Conservation (phyloP, 1,140 invertebrate genomes). For the Dendrolimus punctatus region DNA sequence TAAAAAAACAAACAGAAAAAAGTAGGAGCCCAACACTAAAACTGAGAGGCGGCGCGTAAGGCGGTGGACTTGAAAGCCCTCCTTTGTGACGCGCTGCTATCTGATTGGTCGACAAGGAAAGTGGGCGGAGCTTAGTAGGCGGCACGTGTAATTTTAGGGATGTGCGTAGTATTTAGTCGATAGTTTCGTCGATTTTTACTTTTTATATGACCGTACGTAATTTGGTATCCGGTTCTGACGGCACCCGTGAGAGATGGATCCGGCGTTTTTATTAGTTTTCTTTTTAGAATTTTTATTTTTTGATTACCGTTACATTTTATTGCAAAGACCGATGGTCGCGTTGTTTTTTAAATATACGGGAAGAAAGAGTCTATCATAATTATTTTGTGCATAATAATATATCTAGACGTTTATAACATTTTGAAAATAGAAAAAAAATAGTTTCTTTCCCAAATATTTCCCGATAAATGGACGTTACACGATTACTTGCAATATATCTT, state of each 20-base stretch:
- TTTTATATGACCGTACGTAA: neutral
- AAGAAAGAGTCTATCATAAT: too few species aligned
- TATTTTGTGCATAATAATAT: too few species aligned
- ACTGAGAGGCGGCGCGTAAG: conserved; percentile 18
- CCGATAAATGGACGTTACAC: too few species aligned
- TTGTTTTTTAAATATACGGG: too few species aligned
- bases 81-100: conserved; percentile 21
- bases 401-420: too few species aligned
- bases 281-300: too few species aligned
- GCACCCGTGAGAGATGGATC: conserved; percentile 8
- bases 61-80: conserved; percentile 28
- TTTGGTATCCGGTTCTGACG: too few species aligned
- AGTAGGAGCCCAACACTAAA: conserved; percentile 64
- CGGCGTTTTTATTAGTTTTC: conserved; percentile 1
- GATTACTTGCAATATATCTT: too few species aligned
- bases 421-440: too few species aligned
- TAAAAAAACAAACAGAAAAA: conserved; percentile 47
- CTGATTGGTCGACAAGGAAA: conserved; percentile 41
- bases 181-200: conserved; percentile 55
- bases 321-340: too few species aligned
- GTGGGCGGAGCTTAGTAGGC: conserved; percentile 40
- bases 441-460: too few species aligned
- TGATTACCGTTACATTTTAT: too few species aligned
- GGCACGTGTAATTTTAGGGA: conserved; percentile 34
- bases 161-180: conserved; percentile 25